Base-by-base conservation (phyloP, 2,888 invertebrate genomes). In the Phania funesta region DNA sequence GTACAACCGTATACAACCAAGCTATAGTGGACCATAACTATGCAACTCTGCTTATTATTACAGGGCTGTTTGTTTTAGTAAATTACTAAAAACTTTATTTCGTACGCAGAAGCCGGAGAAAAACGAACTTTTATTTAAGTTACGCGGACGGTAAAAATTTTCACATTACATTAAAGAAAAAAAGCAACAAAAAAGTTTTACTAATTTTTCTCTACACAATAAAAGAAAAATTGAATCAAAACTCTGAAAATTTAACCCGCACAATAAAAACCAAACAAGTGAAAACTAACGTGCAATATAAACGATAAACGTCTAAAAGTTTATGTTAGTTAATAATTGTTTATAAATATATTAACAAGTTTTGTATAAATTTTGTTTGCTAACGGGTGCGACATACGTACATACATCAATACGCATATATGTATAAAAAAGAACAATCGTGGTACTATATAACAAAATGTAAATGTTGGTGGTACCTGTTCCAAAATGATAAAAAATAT, bases 351-450 rank as follows among this genome's bases (percentile, higher is more conserved):
- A 44, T 74, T 71, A 58, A 65, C 65, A 9, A 68, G 46, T 62
- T 41, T 65, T 44, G 20, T 62, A 41, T 38, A n/a, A 18, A 11
- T 18, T 41, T 50, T 62, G 38, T 60, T 73, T 67, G 65, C 62
- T 58, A 71, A 80, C 80, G 80, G 80, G 80, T 80, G 80, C 71
- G 80, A 80, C 80, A 80, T 67, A n/a, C n/a, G n/a, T n/a, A n/a
- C n/a, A 62, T 68, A n/a, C 44, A 67, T 68, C 26, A 29, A 50
- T 67, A 62, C 26, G 13, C 35, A 44, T 32, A 50, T 41, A 20
- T 26, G 16, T 18, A 58, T 16, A 29, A 18, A 32, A 29, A 60
- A 50, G 5, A 41, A 32, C 11, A n/a, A n/a, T n/a, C n/a, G n/a
- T n/a, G n/a, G n/a, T n/a, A n/a, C n/a, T n/a, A n/a, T n/a, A n/a